Conservation (phyloP, 2,113 vertebrate species). For the Corvus cornix region DNA sequence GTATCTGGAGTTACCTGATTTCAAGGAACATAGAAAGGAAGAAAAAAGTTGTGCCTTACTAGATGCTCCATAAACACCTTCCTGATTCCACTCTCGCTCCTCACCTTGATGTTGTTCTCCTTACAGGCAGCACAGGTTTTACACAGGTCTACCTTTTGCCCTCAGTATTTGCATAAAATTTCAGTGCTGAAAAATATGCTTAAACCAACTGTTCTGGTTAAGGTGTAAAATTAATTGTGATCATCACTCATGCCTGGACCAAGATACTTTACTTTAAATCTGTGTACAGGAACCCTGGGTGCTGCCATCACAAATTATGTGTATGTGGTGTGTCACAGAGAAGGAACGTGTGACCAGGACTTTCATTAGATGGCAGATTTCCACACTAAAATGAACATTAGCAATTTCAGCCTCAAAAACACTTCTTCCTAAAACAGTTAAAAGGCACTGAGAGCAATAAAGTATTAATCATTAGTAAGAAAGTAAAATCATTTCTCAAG, state of each 20-base stretch:
- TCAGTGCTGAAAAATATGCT: not conserved
- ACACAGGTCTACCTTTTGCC: not conserved
- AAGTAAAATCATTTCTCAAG: constrained; percentile 43
- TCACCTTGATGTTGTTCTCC: not conserved
- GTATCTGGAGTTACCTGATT: not conserved
- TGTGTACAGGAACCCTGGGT: not conserved
- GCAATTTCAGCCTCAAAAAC: constrained; percentile 33
- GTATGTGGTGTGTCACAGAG: not conserved
- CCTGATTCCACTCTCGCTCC: not conserved
- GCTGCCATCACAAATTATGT: not conserved
- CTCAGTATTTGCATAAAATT: not conserved
- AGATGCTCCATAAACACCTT: not conserved
- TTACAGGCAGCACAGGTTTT: not conserved
- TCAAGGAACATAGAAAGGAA: not conserved
- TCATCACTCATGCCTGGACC: not conserved
- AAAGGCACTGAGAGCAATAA: constrained; percentile 43
- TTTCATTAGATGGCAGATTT: not conserved
- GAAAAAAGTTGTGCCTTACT: not conserved
- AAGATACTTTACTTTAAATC: not conserved
- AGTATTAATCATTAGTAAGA: constrained; percentile 59
- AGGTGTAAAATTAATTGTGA: not conserved
- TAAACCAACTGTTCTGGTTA: not conserved
- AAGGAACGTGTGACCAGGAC: not conserved
- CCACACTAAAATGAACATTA: constrained; percentile 3
- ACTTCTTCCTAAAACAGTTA: constrained; percentile 35